Percentiles rank a stretch among this genome's conserved stretches.
Conservation (phyloP, 2,113 vertebrate species). For the Elaphurus davidianus region DNA sequence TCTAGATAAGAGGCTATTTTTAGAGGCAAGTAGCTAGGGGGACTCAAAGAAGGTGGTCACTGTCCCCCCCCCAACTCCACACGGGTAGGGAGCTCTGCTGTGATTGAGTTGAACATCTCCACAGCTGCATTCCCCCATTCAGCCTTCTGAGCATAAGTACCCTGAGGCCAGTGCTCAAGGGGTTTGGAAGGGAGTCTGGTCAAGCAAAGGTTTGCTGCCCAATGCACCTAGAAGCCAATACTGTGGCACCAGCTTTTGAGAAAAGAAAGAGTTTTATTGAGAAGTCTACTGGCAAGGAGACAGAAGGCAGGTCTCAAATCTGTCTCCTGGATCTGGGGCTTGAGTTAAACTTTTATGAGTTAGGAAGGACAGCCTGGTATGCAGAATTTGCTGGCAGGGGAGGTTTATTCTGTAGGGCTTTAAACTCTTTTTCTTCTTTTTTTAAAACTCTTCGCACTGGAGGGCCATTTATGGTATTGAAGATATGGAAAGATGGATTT, state of each 20-base stretch:
- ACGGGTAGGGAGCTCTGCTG: not conserved
- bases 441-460: not conserved
- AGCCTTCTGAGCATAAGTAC: not conserved
- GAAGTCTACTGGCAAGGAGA: not conserved
- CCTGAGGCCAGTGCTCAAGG: not conserved
- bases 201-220: not conserved
- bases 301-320: not conserved
- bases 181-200: not conserved
- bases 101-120: not conserved
- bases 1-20: not conserved
- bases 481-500: not conserved
- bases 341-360: not conserved
- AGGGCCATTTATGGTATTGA: not conserved
- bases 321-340: too few relatives aligned
- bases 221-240: not conserved
- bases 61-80: rapidly evolving
- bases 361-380: not conserved
- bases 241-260: not conserved
- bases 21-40: not conserved
- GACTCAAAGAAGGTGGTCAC: too few relatives aligned
- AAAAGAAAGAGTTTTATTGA: too few relatives aligned
- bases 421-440: not conserved
- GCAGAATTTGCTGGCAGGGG: not conserved
- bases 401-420: not conserved
- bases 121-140: not conserved